A percentile compares a stretch with the other conserved stretches of the same genome.
Evolutionary conservation across 2,888 invertebrate species (phyloP).

Genomic region (Sclerodermus sp.): DNA sequence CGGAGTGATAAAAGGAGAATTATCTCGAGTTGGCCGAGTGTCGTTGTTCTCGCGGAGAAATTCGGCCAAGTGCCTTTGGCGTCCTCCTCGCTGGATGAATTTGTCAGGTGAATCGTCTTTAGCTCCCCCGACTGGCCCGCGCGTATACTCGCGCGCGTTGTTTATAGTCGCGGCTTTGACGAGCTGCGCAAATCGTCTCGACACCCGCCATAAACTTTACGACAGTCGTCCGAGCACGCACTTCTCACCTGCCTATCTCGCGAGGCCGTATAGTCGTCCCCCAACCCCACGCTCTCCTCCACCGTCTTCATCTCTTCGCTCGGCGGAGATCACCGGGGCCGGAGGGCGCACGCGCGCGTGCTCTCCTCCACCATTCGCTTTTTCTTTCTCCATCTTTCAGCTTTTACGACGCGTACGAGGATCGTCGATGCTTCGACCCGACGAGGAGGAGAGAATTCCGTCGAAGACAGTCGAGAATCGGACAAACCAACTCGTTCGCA

Average conservation of each 20-base stretch:
- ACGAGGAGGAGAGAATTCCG: too few species aligned
- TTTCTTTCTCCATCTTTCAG: too few species aligned
- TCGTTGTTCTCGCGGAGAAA: not conserved
- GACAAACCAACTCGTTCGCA: not conserved
- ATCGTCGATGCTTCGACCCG: too few species aligned
- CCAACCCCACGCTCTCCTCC: too few species aligned
- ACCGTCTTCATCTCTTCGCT: too few species aligned
- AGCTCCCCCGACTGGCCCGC: too few species aligned
- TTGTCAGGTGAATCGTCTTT: not conserved
- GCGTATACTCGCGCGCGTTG: not conserved
- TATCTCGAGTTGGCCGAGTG: not conserved
- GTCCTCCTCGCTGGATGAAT: not conserved
- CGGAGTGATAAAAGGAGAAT: too few species aligned
- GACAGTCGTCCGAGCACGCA: constrained; percentile 15
- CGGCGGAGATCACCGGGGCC: too few species aligned
- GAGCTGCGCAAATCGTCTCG: constrained; percentile 10
- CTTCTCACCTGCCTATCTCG: constrained; percentile 6
- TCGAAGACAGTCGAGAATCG: too few species aligned
- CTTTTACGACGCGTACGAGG: too few species aligned
- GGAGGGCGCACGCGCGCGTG: too few species aligned
- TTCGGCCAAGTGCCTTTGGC: not conserved
- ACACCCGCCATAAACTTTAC: constrained; percentile 30
- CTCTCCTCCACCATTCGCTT: too few species aligned
- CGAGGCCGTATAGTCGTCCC: not conserved
- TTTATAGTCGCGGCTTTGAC: not conserved